Evolutionary conservation across 2,113 vertebrate species (phyloP).

Genomic region (Syngnathus scovelli): DNA sequence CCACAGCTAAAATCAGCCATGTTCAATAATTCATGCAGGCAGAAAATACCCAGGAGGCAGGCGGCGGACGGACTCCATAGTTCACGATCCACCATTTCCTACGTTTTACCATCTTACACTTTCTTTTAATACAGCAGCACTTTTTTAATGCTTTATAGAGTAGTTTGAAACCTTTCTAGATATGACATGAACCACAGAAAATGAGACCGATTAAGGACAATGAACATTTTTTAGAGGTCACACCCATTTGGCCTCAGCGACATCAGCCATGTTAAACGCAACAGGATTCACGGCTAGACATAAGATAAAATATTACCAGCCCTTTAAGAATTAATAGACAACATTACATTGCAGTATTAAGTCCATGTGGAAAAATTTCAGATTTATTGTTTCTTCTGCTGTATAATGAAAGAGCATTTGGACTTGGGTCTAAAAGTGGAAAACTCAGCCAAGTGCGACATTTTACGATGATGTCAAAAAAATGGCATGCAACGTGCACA

Average conservation of each 20-base stretch:
- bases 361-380: too few relatives aligned
- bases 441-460: conserved; percentile 18
- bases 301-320: not conserved
- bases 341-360: too few relatives aligned
- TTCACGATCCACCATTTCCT: not conserved
- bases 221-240: not conserved
- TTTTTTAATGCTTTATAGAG: not conserved
- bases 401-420: too few relatives aligned
- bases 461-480: conserved; percentile 23
- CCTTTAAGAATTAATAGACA: too few relatives aligned
- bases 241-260: not conserved
- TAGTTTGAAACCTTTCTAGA: too few relatives aligned
- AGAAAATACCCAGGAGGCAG: conserved; percentile 34
- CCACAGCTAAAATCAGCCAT: conserved; percentile 37
- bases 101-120: too few relatives aligned
- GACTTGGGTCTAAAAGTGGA: too few relatives aligned
- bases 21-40: conserved; percentile 65
- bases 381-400: too few relatives aligned
- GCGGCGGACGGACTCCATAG: not conserved
- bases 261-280: not conserved
- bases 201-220: not conserved
- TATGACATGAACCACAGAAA: not conserved
- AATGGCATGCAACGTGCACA: conserved; percentile 11
- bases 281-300: not conserved
- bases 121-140: not conserved